phyloP scores from a whole-genome alignment of 2,113 vertebrate genomes.

The Elephas maximus region DNA sequence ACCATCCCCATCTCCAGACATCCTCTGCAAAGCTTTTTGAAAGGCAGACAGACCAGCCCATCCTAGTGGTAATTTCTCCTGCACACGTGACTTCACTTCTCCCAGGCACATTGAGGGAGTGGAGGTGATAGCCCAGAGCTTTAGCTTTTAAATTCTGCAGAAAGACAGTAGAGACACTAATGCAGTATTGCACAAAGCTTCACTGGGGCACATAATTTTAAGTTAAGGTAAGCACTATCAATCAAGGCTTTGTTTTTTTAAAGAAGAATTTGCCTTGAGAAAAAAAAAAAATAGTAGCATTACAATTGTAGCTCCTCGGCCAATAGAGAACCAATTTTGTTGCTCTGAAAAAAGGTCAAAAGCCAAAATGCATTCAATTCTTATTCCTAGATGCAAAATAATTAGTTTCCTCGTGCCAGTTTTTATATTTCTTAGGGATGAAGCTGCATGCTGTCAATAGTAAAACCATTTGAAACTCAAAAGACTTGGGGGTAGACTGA shows the following conservation, averaged over 20 bases:
- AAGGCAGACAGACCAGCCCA: not conserved
- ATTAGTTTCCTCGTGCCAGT: constrained; percentile 40
- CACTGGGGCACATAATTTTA: not conserved
- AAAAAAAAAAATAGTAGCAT: not conserved
- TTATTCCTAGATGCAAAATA: constrained; percentile 34
- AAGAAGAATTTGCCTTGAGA: constrained; percentile 51
- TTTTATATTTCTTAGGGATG: constrained; percentile 50
- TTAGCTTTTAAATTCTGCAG: constrained; percentile 4
- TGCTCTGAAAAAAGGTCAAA: constrained; percentile 67
- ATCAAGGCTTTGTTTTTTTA: constrained; percentile 39
- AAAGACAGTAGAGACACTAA: not conserved
- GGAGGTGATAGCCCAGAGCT: not conserved
- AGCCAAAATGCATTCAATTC: constrained; percentile 54
- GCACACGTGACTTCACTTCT: constrained; percentile 5
- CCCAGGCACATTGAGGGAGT: not conserved
- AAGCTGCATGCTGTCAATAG: not conserved
- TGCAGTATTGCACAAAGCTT: not conserved
- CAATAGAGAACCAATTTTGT: constrained; percentile 55
- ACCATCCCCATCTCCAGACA: not conserved
- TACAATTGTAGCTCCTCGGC: constrained; percentile 40
- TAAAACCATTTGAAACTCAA: constrained; percentile 33
- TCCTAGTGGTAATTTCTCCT: not conserved
- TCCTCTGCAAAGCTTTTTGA: constrained; percentile 13
- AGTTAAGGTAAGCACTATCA: constrained; percentile 60
- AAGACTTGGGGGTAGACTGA: not conserved